Evolutionary conservation across 2,113 vertebrate species (phyloP).

Genomic region (Rhabdomys dilectus): DNA sequence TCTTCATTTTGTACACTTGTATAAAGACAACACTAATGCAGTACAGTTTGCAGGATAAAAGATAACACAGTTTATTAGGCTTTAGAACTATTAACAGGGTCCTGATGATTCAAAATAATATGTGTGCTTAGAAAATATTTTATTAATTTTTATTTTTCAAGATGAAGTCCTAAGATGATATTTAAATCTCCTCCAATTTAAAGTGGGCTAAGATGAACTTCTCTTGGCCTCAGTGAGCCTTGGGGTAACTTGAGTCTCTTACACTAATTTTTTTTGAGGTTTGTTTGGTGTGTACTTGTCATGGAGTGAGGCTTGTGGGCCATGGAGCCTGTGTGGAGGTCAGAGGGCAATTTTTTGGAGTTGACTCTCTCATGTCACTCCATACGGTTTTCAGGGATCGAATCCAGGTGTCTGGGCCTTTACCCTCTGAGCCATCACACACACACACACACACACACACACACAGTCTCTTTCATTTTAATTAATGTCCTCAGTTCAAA

Average conservation of each 20-base stretch:
- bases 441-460: neutral
- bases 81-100: neutral
- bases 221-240: neutral
- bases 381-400: neutral
- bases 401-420: neutral
- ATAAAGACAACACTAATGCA: neutral
- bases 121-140: neutral
- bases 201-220: neutral
- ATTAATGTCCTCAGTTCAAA: constrained; percentile 4
- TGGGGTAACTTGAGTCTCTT: neutral
- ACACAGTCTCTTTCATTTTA: neutral
- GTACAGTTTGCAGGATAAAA: neutral
- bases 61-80: neutral
- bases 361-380: neutral
- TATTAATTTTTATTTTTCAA: constrained; percentile 46
- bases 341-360: neutral
- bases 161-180: constrained; percentile 27
- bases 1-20: constrained; percentile 1
- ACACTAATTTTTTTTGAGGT: neutral
- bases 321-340: neutral
- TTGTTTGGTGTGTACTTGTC: neutral
- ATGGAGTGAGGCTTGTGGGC: too few relatives aligned
- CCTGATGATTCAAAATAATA: constrained; percentile 32
- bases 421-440: neutral
- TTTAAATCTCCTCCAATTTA: neutral